Base-by-base conservation (phyloP, 2,888 invertebrate species). In the Dusona sp. region DNA sequence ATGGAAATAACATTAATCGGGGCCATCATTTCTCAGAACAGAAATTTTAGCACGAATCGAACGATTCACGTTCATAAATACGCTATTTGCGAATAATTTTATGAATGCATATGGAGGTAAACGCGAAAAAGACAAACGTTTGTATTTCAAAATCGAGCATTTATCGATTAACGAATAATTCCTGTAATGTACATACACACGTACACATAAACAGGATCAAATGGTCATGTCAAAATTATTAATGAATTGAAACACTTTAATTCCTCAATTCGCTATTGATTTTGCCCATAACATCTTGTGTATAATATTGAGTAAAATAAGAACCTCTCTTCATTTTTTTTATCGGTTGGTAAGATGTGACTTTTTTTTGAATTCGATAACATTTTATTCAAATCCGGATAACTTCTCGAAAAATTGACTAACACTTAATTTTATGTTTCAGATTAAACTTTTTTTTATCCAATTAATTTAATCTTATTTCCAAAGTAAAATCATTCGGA, bases 21-120 rank as follows among this genome's bases (percentile, higher is more conserved):
- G 6, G 22, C 9, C 65, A 51, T 51, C 48, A 77, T 77, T 77
- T 29, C 19, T 36, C 48, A 8, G 16, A 36, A 16, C 65, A 51
- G 48, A 36, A 36, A 51, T 67, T 65, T 22, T 29, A 25, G 29
- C 61, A 19, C 36, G 48, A 16, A 9, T 22, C 29, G 51, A 36
- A 36, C 36, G 25, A 38, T 74, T 74, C 61, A 13, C 61, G 25
- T 74, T 38, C 19, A 42, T 42, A 75, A 61, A 78, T 64, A 64
- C 13, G 42, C 57, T 54, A 73, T 73, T 80, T 65, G 48, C 72
- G 54, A 54, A 67, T 51, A 36, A 16, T 36, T 68, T 68, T n/a
- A 51, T n/a, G 8, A 51, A 45, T 54, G 38, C 29, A 61, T 45
- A 48, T 25, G 9, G 57, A 13, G 16, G 9, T 3, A 42, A 57